A percentile compares a stretch with the other conserved stretches of the same genome.
Evolutionary conservation across 30 jellyfish, hydroid and myxozoan species (phyloP).

Genomic region (Cassiopea andromeda): DNA sequence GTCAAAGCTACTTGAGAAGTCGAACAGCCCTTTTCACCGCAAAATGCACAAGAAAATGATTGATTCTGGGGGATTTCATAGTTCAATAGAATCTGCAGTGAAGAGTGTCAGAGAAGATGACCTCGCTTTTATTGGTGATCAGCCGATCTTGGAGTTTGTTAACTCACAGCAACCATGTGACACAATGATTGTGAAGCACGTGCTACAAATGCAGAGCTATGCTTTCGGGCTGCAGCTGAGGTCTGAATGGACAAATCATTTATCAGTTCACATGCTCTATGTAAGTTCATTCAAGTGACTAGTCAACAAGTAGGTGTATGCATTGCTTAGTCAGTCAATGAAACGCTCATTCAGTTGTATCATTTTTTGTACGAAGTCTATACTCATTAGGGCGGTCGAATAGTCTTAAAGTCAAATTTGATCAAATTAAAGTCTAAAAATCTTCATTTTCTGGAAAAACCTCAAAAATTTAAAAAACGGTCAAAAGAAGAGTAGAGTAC

Average conservation of each 20-base stretch:
- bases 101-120: slow-evolving; percentile 61
- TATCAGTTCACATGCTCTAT: slow-evolving; percentile 58
- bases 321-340: neutral
- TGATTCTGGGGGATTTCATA: slow-evolving; percentile 12
- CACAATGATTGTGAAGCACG: slow-evolving; percentile 71
- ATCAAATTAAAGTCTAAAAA: too few species aligned
- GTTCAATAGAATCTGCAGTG: slow-evolving; percentile 44
- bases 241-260: slow-evolving; percentile 86
- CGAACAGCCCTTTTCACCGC: slow-evolving; percentile 61
- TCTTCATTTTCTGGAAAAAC: too few species aligned
- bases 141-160: slow-evolving; percentile 62
- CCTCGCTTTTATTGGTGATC: slow-evolving; percentile 73
- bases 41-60: slow-evolving; percentile 50
- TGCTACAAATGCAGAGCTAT: slow-evolving; percentile 68
- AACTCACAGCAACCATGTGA: slow-evolving; percentile 74
- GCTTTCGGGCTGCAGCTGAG: slow-evolving; percentile 78
- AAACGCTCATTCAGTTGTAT: neutral
- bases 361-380: too few species aligned
- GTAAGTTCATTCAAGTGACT: slow-evolving; percentile 34
- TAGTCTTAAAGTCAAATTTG: too few species aligned
- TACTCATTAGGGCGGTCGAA: neutral
- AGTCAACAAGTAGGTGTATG: too few species aligned
- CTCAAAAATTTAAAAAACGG: too few species aligned
- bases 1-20: slow-evolving; percentile 30
- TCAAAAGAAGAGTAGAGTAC: too few species aligned